Evolutionary conservation across 1,140 invertebrate genomes (phyloP).

Genomic region (Vanessa tameamea): DNA sequence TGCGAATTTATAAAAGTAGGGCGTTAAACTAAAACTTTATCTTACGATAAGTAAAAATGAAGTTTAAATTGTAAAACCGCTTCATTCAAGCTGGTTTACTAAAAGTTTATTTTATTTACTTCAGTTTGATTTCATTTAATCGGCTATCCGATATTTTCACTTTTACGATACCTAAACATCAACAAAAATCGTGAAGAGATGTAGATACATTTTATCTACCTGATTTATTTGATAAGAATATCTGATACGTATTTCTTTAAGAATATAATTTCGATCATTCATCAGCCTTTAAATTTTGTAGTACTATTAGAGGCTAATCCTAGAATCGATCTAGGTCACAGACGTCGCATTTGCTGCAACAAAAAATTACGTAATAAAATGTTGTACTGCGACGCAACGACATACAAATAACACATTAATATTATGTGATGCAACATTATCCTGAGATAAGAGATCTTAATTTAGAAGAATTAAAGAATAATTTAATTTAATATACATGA

Average conservation of each 20-base stretch:
- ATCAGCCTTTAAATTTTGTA: background rate
- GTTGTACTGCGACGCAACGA: conserved; percentile 23
- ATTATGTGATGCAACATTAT: conserved; percentile 22
- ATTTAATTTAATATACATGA: conserved; percentile 12
- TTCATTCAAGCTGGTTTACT: background rate
- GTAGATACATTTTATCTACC: background rate
- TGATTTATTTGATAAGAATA: background rate
- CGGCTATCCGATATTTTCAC: background rate
- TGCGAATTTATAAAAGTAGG: background rate
- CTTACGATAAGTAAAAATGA: background rate
- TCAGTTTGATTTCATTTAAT: background rate
- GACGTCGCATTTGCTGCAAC: conserved; percentile 28
- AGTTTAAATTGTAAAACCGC: conserved; percentile 3
- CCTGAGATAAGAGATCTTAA: conserved; percentile 14
- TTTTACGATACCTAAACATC: background rate
- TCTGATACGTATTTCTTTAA: background rate
- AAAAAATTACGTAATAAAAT: conserved; percentile 31
- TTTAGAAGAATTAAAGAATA: conserved; percentile 26
- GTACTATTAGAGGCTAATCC: conserved; percentile 13
- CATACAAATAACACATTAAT: conserved; percentile 20
- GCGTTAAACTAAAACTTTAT: background rate
- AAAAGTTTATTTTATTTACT: background rate
- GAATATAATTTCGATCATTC: too few species aligned
- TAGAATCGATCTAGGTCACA: conserved; percentile 32
- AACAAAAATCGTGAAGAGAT: background rate